Evolutionary conservation across 2,888 invertebrate genomes (phyloP).

Genomic region (Stegana nigrithorax): DNA sequence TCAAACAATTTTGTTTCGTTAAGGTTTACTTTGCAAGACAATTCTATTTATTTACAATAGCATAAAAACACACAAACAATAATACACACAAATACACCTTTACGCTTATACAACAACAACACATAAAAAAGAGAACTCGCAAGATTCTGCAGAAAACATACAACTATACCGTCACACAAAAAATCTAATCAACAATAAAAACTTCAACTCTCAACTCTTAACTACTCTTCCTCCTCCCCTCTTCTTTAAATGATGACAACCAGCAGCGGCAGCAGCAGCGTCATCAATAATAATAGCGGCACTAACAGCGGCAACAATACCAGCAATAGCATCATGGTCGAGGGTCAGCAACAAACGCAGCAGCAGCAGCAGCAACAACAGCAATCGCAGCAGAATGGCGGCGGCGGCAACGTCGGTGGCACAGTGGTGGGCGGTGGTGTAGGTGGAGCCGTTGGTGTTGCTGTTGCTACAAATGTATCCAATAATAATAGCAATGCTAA

Average conservation of each 20-base stretch:
- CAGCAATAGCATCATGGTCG: conserved; percentile 67
- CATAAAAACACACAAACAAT: not conserved
- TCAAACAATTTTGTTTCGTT: conserved; percentile 13
- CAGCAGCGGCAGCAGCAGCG: conserved; percentile 47
- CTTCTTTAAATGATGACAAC: conserved; percentile 40
- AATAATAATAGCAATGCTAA: conserved; percentile 33
- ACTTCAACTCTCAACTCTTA: too few species aligned
- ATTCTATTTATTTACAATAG: not conserved
- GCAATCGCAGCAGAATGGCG: conserved; percentile 40
- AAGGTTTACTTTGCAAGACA: too few species aligned
- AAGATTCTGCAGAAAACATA: not conserved
- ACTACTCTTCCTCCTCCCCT: too few species aligned
- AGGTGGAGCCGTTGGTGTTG: conserved; percentile 33
- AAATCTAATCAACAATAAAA: conserved; percentile 16
- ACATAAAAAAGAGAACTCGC: conserved; percentile 9
- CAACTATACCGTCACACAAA: not conserved
- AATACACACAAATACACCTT: not conserved
- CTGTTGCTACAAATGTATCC: conserved; percentile 30
- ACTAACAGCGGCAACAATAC: conserved; percentile 36
- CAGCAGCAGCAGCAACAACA: conserved; percentile 72
- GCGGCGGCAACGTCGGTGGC: conserved; percentile 73
- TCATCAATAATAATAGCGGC: not conserved
- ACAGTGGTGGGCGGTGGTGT: conserved; percentile 54
- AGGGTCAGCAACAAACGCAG: conserved; percentile 78
- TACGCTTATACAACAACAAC: not conserved